Percentiles rank a stretch among this genome's conserved stretches.
Conservation (phyloP, 1,140 invertebrate genomes). For the Temnothorax curvispinosus region DNA sequence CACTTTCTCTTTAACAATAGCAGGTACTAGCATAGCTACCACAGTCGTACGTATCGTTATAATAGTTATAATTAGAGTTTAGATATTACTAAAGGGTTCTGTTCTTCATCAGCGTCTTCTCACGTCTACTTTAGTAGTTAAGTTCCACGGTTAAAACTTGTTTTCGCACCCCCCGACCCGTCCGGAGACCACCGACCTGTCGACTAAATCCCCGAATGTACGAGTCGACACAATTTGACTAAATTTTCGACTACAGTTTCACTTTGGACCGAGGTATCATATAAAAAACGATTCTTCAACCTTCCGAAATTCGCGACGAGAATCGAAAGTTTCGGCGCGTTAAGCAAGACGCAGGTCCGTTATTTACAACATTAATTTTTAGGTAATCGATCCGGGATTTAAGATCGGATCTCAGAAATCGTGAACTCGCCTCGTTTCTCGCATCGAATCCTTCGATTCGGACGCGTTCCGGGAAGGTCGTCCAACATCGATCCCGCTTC, state of each 20-base stretch:
- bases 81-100: constrained; percentile 83
- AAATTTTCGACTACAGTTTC: constrained; percentile 14
- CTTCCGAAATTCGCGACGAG: not conserved
- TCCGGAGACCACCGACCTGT: constrained; percentile 34
- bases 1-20: constrained; percentile 84
- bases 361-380: not conserved
- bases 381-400: not conserved
- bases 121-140: constrained; percentile 66
- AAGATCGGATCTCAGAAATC: not conserved
- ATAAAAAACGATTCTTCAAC: constrained; percentile 30
- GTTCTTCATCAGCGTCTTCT: constrained; percentile 70
- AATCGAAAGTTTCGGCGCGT: not conserved
- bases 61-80: constrained; percentile 85
- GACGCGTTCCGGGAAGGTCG: not conserved
- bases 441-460: not conserved
- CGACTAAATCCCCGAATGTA: not conserved
- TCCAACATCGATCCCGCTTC: constrained; percentile 9
- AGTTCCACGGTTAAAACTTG: constrained; percentile 71
- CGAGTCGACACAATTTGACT: not conserved
- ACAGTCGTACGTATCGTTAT: constrained; percentile 86
- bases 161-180: constrained; percentile 56
- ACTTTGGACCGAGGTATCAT: constrained; percentile 23
- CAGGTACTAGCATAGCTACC: constrained; percentile 86
- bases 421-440: not conserved
- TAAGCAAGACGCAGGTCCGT: not conserved